These are phyloP conservation scores for Gadus chalcogrammus DNA, from an alignment of 2,113 vertebrate species.

Conservation along the genomic window DNA sequence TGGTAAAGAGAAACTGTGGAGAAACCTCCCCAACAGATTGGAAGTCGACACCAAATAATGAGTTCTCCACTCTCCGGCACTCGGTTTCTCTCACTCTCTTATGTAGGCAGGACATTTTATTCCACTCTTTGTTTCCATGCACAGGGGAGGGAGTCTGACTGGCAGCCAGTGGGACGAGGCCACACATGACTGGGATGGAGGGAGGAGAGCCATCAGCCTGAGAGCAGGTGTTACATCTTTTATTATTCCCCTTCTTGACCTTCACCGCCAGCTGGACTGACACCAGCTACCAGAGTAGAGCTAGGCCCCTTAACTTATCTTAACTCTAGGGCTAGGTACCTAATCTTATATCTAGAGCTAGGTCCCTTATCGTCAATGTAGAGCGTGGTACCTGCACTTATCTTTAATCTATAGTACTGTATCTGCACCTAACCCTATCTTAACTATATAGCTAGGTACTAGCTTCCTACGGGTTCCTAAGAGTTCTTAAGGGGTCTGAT, in stretches of 20 bases:
- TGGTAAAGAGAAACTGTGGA: too few species aligned
- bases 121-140: slow-evolving; percentile 28
- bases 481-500: too few species aligned
- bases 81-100: slow-evolving; percentile 45
- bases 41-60: slow-evolving; percentile 29
- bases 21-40: neutral
- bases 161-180: slow-evolving; percentile 42
- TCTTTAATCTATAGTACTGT: neutral
- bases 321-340: too few species aligned
- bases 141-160: slow-evolving; percentile 53
- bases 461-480: too few species aligned
- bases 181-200: slow-evolving; percentile 54
- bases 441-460: too few species aligned
- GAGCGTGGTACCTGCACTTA: too few species aligned
- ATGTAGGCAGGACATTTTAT: slow-evolving; percentile 43
- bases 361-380: neutral
- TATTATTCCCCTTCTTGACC: slow-evolving; percentile 30
- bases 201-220: slow-evolving; percentile 5
- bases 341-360: neutral
- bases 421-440: slow-evolving; percentile 8
- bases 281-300: neutral
- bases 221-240: slow-evolving; percentile 48
- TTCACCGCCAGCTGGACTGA: slow-evolving; percentile 4
- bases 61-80: slow-evolving; percentile 33
- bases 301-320: neutral